These are phyloP conservation scores for Planiliza haematocheilus DNA, from an alignment of 2,113 vertebrate species.

Conservation along the genomic window DNA sequence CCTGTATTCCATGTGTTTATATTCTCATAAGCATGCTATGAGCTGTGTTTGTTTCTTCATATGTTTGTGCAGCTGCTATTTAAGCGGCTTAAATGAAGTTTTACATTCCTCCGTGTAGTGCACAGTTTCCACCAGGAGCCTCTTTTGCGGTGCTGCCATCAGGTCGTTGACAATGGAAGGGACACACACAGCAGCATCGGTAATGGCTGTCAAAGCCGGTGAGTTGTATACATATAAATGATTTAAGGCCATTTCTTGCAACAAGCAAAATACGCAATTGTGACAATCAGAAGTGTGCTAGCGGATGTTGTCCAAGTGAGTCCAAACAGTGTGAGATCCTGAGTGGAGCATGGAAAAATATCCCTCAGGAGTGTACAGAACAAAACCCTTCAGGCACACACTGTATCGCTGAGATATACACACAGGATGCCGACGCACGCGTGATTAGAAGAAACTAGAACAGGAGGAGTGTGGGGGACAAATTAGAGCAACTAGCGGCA, in stretches of 20 bases:
- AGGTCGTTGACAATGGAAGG: slow-evolving; percentile 42
- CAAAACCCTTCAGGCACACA: slow-evolving; percentile 48
- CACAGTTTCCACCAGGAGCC: slow-evolving; percentile 29
- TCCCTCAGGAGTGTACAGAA: slow-evolving; percentile 41
- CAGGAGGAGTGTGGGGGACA: slow-evolving; percentile 35
- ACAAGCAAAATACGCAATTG: slow-evolving; percentile 58
- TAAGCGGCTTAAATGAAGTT: slow-evolving; percentile 44
- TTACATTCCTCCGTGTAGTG: slow-evolving; percentile 34
- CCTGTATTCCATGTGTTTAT: slow-evolving; percentile 1
- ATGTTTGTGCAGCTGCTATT: slow-evolving; percentile 46
- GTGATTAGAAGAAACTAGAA: slow-evolving; percentile 36
- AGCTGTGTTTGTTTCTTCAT: slow-evolving; percentile 23
- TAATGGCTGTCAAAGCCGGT: slow-evolving; percentile 31
- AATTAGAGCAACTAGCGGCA: slow-evolving; percentile 25
- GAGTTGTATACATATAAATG: slow-evolving; percentile 42
- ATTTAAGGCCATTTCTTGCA: slow-evolving; percentile 39
- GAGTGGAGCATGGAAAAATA: slow-evolving; percentile 49
- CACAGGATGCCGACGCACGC: slow-evolving; percentile 33
- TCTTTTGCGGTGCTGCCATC: slow-evolving; percentile 26
- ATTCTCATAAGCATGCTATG: slow-evolving; percentile 48
- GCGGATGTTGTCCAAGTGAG: slow-evolving; percentile 54
- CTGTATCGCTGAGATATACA: slow-evolving; percentile 43
- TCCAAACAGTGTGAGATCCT: slow-evolving; percentile 58
- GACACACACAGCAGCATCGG: slow-evolving; percentile 11
- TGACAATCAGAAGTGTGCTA: slow-evolving; percentile 51